Base-by-base conservation (phyloP, 2,888 invertebrate species). In the Phyllotreta striolata region DNA sequence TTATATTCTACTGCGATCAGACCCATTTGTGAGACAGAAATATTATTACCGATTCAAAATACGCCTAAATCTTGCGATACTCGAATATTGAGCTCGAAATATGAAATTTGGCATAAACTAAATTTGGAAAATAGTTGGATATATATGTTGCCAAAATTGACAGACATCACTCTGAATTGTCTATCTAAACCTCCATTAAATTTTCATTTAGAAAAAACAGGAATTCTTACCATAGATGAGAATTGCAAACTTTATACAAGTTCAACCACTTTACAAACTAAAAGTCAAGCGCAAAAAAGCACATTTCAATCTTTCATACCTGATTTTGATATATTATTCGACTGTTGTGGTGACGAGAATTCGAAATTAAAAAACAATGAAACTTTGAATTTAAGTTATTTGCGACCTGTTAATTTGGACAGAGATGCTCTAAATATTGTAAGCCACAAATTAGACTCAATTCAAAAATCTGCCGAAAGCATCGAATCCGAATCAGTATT, bases 21-120 rank as follows among this genome's bases (percentile, higher is more conserved):
- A 47, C 44, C 64, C 24, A 56, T 44, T 14, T 66, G 66, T 52
- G 66, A 64, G 57, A 61, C 66, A 3, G 52, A 63, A 46, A n/a
- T 63, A n/a, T 40, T 58, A 9, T 24, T 35, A 39, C 35, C 43
- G 6, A 44, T 14, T 13, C 12, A n/a, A 14, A 9, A 8, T 3
- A 41, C 54, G 14, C 58, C 58, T 6, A 37, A 14, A 8, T 43
- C 37, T 24, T 63, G 63, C 10, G 63, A 63, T 24, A 51, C 49
- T 37, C 37, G 57, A 43, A 55, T 62, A 6, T 34, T 46, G 7
- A 44, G 13, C 3, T 10, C 9, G 6, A 2, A 41, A 13, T 13
- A 58, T 13, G 61, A 64, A 43, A 56, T 61, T 41, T 64, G 64
- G 61, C 61, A 64, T 14, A 38, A 46, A 47, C 37, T 61, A 35